A percentile compares a stretch with the other conserved stretches of the same genome.
These are phyloP conservation scores for Periphyllus acericola DNA, from an alignment of 2,888 invertebrate species.

Conservation along the genomic window DNA sequence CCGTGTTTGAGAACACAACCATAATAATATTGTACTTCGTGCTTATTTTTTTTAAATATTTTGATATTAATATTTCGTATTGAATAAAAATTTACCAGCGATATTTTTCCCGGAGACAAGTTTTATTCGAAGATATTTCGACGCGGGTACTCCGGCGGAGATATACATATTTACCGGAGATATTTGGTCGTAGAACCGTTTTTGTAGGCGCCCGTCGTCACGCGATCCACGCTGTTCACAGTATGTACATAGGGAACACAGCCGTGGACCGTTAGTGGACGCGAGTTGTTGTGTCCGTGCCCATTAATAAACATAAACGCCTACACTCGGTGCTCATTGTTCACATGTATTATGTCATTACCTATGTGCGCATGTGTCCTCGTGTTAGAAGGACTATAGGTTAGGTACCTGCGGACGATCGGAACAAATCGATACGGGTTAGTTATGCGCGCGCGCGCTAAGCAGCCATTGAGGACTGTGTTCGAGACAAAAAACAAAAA, in stretches of 20 bases:
- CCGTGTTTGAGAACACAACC: too few species aligned
- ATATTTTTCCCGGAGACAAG: not conserved
- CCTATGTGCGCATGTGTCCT: not conserved
- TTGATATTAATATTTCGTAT: too few species aligned
- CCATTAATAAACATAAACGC: conserved; percentile 45
- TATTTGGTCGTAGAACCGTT: not conserved
- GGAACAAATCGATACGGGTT: conserved; percentile 21
- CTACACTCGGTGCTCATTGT: not conserved
- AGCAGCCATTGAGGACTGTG: not conserved
- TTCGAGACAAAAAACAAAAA: too few species aligned
- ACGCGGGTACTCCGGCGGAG: too few species aligned
- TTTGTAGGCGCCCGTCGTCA: not conserved
- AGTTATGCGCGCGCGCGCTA: not conserved
- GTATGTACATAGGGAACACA: conserved; percentile 24
- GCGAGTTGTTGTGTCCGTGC: not conserved
- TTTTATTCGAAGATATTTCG: not conserved
- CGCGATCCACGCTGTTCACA: not conserved
- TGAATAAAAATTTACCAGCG: not conserved
- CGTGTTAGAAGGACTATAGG: not conserved
- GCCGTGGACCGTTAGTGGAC: not conserved
- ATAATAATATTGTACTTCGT: not conserved
- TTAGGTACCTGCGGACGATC: not conserved
- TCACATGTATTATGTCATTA: not conserved
- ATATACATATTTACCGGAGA: not conserved
- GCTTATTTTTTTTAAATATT: not conserved